Evolutionary conservation across 2,113 vertebrate species (phyloP), one percentile per base, ranked within the genome.

Genomic region (Pollachius pollachius): DNA sequence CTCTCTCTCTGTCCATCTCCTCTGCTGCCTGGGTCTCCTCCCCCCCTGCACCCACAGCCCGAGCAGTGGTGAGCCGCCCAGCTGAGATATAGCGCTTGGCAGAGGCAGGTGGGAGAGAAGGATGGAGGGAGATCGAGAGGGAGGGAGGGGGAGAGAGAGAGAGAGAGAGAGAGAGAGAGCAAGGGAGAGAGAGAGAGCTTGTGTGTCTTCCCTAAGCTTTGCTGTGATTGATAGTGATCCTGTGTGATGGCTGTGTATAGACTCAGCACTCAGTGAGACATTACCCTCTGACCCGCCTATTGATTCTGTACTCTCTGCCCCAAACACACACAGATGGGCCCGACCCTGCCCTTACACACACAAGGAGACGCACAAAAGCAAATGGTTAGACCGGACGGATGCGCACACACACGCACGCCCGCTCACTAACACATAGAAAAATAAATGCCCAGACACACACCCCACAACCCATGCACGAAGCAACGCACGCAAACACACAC

Each of bases 251-350:
- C 78, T 85, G 82, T 79, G 85, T 87, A 89, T 90, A 81, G 88
- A 90, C 88, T 89, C 88, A 89, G 89, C 86, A 85, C 84, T 88
- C 85, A 87, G 87, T 66, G 76, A 88, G 84, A 88, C 88, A 88
- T 90, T 89, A 90, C 81, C 89, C 85, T 85, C 75, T 85, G 85
- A 89, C 89, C 88, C 73, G 62, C 69, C 82, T 81, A 89, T 90
- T 75, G 88, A 90, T 89, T 73, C 63, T n/a, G 64, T 65, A 65
- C 79, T 80, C 76, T 57, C 72, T 58, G 83, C 69, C 86, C 86
- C 71, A 83, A 85, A 89, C 87, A 74, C 82, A 81, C 75, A 77
- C 80, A 80, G 58, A 78, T 52, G 62, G 73, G 60, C 80, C 63
- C 82, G 77, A 86, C 84, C 87, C 85, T 23, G 60, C 30, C 48